Evolutionary conservation across 2,797 vertebrate genomes (phyloP).

Genomic region (Acridotheres tristis): DNA sequence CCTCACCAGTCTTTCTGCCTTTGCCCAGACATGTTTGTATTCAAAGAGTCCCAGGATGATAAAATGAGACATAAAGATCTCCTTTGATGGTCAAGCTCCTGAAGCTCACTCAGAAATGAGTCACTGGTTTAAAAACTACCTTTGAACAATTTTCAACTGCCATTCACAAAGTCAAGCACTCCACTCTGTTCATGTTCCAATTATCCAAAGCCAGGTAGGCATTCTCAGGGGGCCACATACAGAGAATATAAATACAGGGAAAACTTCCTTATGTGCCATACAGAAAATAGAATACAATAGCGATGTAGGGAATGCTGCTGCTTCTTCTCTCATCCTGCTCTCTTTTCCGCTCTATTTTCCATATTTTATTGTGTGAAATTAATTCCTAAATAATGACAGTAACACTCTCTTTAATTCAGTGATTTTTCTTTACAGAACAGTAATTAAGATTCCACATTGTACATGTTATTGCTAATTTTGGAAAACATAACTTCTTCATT

Average conservation of each 20-base stretch:
- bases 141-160: neutral
- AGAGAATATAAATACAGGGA: neutral
- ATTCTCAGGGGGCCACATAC: neutral
- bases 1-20: neutral
- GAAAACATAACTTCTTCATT: neutral
- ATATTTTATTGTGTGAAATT: neutral
- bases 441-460: neutral
- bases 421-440: neutral
- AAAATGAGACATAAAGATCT: neutral
- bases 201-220: slow-evolving; percentile 20
- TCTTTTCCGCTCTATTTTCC: neutral
- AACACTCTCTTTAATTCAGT: neutral
- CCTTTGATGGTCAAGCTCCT: neutral
- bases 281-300: neutral
- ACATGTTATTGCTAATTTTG: slow-evolving; percentile 1
- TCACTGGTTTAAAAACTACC: slow-evolving; percentile 10
- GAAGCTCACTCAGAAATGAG: neutral
- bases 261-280: neutral
- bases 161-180: neutral
- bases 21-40: neutral
- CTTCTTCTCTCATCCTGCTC: neutral
- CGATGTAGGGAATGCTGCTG: neutral
- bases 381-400: neutral
- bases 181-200: neutral
- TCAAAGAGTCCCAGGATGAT: neutral